These are phyloP conservation scores for Cinclus mexicanus DNA, from an alignment of 2,113 vertebrate species.

Conservation along the genomic window DNA sequence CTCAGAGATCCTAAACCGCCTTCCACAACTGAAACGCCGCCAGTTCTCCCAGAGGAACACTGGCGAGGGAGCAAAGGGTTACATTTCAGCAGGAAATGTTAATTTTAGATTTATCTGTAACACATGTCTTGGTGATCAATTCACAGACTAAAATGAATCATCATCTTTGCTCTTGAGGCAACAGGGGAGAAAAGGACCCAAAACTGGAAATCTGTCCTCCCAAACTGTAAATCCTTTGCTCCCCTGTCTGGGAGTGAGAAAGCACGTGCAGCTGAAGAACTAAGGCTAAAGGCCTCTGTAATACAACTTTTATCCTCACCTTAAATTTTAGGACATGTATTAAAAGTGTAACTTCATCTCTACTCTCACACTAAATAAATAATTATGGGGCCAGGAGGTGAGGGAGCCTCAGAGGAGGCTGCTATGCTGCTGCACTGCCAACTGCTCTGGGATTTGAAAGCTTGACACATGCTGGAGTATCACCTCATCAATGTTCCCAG, in stretches of 20 bases:
- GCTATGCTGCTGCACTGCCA: not conserved
- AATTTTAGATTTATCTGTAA: not conserved
- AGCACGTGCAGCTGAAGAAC: not conserved
- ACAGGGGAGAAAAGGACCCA: not conserved
- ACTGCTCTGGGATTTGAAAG: constrained; percentile 47
- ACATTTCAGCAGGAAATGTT: not conserved
- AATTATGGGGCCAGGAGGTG: constrained; percentile 45
- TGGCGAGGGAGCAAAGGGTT: not conserved
- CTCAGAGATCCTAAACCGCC: not conserved
- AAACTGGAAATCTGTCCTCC: not conserved
- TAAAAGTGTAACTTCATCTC: constrained; percentile 3
- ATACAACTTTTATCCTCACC: constrained; percentile 35
- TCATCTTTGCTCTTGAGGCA: not conserved
- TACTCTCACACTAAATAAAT: constrained; percentile 52
- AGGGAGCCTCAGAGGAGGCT: constrained; percentile 42
- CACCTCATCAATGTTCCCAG: constrained; percentile 53
- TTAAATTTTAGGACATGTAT: not conserved
- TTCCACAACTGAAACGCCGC: not conserved
- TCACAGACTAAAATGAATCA: not conserved
- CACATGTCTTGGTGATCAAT: not conserved
- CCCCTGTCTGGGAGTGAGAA: not conserved
- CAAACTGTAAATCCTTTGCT: not conserved
- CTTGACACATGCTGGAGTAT: constrained; percentile 45
- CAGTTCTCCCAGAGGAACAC: not conserved
- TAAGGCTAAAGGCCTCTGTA: constrained; percentile 32